Conservation (phyloP, 2,113 vertebrate species). For the Passer domesticus region DNA sequence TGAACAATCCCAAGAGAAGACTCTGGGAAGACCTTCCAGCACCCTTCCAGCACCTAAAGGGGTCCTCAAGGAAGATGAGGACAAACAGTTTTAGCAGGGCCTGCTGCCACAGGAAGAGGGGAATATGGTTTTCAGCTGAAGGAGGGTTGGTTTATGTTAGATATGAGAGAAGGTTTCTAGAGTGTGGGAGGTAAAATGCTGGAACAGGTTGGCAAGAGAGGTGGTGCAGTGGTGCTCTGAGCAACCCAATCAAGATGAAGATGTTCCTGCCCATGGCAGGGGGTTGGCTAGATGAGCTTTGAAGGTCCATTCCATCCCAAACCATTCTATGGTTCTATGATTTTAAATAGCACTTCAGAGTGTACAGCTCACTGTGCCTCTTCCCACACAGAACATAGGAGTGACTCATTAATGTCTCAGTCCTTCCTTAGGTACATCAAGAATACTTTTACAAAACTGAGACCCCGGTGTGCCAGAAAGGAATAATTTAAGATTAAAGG, state of each 20-base stretch:
- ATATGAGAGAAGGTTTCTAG: background rate
- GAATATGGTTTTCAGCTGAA: background rate
- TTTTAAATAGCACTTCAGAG: background rate
- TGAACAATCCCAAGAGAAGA: background rate
- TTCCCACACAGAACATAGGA: background rate
- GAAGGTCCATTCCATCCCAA: background rate
- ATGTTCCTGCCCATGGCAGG: background rate
- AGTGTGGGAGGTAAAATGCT: background rate
- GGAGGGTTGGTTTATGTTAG: background rate
- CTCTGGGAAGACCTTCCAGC: background rate
- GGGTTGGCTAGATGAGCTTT: background rate
- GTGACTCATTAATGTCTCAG: background rate
- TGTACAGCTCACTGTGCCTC: background rate
- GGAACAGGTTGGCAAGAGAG: background rate
- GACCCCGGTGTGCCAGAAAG: background rate
- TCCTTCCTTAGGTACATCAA: background rate
- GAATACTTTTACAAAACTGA: background rate
- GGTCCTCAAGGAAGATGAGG: background rate
- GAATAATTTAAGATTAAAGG: background rate
- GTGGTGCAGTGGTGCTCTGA: background rate
- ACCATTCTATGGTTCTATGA: background rate
- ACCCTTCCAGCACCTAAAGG: background rate
- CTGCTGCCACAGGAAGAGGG: background rate
- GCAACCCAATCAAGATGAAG: accelerated
- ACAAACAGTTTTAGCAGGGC: background rate